These are phyloP conservation scores for Cryptoprocta ferox DNA, from an alignment of 2,797 vertebrate species.

Conservation along the genomic window DNA sequence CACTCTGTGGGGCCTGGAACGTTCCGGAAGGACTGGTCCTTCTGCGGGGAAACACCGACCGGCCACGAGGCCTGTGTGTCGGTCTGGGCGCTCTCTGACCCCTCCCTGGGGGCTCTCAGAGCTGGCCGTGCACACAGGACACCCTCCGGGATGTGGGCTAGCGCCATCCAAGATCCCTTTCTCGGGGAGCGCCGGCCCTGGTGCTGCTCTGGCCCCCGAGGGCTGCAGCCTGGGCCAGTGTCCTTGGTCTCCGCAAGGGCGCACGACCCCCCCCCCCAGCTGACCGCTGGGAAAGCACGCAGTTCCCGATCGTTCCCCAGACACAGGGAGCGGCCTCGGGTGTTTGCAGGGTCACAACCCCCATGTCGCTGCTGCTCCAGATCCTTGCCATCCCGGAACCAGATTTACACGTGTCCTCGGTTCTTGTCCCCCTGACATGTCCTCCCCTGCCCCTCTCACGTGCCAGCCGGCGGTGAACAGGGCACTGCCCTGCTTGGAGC, in stretches of 20 bases:
- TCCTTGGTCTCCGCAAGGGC: background rate
- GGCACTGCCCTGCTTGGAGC: rapidly evolving
- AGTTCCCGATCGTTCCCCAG: no score
- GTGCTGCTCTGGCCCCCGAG: background rate
- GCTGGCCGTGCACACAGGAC: rapidly evolving
- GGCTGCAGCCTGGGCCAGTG: rapidly evolving
- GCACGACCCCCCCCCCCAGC: background rate
- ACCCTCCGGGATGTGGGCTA: no score
- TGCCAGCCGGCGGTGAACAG: background rate
- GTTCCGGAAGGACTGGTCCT: no score
- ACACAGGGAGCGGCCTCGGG: background rate
- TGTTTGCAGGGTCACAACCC: background rate
- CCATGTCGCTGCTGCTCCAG: background rate
- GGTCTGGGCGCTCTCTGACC: background rate
- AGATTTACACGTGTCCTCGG: no score
- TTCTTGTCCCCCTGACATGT: no score
- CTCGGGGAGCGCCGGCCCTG: background rate
- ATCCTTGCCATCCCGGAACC: rapidly evolving
- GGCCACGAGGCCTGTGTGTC: rapidly evolving
- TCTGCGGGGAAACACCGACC: no score
- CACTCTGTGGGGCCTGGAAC: background rate
- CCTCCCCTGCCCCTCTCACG: no score
- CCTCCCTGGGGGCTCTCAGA: no score
- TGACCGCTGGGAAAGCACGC: rapidly evolving
- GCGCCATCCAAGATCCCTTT: no score